phyloP scores from a whole-genome alignment of 2,797 vertebrate species.

The Threskiornis aethiopicus region DNA sequence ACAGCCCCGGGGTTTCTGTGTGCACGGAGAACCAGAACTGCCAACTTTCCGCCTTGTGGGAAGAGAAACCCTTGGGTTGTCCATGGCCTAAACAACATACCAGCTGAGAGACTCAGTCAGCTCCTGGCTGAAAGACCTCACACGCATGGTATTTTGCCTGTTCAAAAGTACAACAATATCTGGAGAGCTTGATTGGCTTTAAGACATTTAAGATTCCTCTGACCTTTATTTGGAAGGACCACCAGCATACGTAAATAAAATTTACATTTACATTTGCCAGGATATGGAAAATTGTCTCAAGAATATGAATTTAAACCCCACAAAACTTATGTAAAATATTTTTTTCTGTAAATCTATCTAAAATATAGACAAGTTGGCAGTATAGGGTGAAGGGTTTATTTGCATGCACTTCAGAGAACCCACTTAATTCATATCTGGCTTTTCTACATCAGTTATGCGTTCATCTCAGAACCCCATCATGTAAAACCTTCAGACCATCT shows the following conservation, averaged over 20 bases:
- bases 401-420: background rate
- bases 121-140: background rate
- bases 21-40: background rate
- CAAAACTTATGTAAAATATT: background rate
- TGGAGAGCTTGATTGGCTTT: constrained; percentile 25
- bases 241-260: constrained; percentile 34
- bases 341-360: background rate
- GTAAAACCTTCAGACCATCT: background rate
- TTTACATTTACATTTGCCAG: constrained; percentile 18
- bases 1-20: background rate
- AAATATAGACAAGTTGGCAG: background rate
- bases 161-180: constrained; percentile 25
- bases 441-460: background rate
- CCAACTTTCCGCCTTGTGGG: background rate
- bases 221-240: constrained; percentile 43
- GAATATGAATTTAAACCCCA: background rate
- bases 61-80: background rate
- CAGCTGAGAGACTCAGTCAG: background rate
- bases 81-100: background rate
- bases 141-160: constrained; percentile 1
- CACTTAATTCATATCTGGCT: background rate
- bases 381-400: background rate
- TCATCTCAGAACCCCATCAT: background rate
- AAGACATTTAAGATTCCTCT: constrained; percentile 42
- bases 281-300: constrained; percentile 5